These are phyloP conservation scores for Hyppa rectilinea DNA, from an alignment of 2,888 invertebrate species.

Conservation along the genomic window DNA sequence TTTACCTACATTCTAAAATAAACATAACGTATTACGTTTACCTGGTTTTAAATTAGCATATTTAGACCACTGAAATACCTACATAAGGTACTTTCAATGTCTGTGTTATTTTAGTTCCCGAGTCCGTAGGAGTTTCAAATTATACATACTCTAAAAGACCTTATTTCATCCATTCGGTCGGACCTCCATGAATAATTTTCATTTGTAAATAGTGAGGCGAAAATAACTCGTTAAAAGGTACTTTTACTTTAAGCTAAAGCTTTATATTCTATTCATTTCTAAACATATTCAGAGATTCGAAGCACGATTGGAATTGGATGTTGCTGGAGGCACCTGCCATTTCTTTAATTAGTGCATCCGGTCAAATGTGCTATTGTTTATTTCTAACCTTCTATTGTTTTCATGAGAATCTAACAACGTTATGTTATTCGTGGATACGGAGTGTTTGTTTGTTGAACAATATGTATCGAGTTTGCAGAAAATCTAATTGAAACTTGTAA, in stretches of 20 bases:
- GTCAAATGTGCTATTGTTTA: slow-evolving; percentile 43
- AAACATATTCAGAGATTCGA: slow-evolving; percentile 4
- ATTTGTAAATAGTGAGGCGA: neutral
- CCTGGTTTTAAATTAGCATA: slow-evolving; percentile 33
- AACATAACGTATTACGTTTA: slow-evolving; percentile 39
- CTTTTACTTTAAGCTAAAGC: neutral
- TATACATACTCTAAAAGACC: neutral
- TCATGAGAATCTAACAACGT: slow-evolving; percentile 12
- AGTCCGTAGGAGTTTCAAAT: neutral
- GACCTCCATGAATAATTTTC: neutral
- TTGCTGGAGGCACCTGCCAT: slow-evolving; percentile 29
- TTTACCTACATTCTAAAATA: slow-evolving; percentile 53
- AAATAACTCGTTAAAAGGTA: neutral
- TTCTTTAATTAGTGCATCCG: slow-evolving; percentile 49
- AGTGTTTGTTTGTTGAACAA: slow-evolving; percentile 13
- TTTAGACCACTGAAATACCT: slow-evolving; percentile 10
- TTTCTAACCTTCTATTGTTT: slow-evolving; percentile 32
- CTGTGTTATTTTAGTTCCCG: slow-evolving; percentile 14
- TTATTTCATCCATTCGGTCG: neutral
- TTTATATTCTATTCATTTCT: neutral
- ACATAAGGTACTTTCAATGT: neutral
- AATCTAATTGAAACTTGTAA: slow-evolving; percentile 13
- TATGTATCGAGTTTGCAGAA: slow-evolving; percentile 9
- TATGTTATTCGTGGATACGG: slow-evolving; percentile 15
- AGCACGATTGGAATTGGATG: slow-evolving; percentile 5